These are phyloP conservation scores for Gila robusta DNA, from an alignment of 2,797 vertebrate genomes.

Conservation along the genomic window DNA sequence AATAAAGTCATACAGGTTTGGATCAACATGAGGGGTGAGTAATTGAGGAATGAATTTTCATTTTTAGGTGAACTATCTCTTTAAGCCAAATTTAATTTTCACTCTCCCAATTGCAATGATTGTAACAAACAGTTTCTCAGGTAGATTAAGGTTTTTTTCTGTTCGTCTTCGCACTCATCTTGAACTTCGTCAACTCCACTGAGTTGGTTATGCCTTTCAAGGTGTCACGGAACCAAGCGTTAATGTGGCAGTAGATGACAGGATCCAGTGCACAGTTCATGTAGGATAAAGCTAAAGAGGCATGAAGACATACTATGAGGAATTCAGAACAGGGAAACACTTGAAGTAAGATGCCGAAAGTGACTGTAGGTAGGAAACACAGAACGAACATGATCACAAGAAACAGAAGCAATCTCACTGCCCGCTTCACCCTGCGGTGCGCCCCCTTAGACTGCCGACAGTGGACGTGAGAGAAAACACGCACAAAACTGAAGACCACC, in stretches of 20 bases:
- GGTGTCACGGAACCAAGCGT: conserved; percentile 66
- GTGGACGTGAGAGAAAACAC: conserved; percentile 50
- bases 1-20: not conserved
- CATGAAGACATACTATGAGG: conserved; percentile 46
- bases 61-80: not conserved
- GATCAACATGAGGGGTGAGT: not conserved
- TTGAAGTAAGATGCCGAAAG: conserved; percentile 68
- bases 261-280: conserved; percentile 79
- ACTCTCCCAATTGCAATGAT: not conserved
- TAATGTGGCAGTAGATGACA: conserved; percentile 75
- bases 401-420: conserved; percentile 63
- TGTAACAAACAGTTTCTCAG: not conserved
- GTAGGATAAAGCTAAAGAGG: conserved; percentile 76
- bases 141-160: conserved; percentile 1
- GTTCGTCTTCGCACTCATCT: conserved; percentile 49
- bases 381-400: conserved; percentile 73
- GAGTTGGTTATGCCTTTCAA: conserved; percentile 62
- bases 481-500: conserved; percentile 35
- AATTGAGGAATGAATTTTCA: not conserved
- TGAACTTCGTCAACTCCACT: conserved; percentile 44
- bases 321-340: conserved; percentile 44
- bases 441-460: conserved; percentile 55
- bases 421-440: conserved; percentile 62
- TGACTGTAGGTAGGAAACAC: conserved; percentile 75
- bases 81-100: not conserved